These are phyloP conservation scores for Willowsia nigromaculata DNA, from an alignment of 2,888 invertebrate species.

Conservation along the genomic window DNA sequence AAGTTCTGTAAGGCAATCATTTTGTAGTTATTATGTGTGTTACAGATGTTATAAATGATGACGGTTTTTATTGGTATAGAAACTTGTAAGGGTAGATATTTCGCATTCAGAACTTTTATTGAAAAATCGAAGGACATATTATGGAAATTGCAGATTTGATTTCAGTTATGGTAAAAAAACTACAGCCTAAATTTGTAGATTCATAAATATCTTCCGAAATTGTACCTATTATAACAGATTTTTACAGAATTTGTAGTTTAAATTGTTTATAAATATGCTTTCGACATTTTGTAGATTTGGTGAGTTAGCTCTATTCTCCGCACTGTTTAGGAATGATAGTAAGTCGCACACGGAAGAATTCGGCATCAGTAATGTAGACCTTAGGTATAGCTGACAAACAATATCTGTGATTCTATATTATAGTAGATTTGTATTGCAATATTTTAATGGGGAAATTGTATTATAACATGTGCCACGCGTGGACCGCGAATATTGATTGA, in stretches of 20 bases:
- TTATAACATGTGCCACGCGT: not conserved
- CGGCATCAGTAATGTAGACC: no score
- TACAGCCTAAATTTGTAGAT: not conserved
- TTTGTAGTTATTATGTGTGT: not conserved
- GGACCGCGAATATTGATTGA: no score
- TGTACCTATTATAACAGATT: not conserved
- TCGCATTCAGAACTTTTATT: no score
- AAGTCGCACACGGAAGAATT: no score
- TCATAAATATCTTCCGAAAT: not conserved
- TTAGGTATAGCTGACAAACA: no score
- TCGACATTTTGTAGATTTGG: not conserved
- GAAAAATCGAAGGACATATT: no score
- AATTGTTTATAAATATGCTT: not conserved
- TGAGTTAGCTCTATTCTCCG: no score
- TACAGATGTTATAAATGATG: not conserved
- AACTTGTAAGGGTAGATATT: no score
- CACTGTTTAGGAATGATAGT: no score
- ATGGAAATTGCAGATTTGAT: not conserved
- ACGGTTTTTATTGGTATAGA: no score
- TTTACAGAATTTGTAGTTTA: not conserved
- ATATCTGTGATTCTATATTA: not conserved
- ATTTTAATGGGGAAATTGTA: not conserved
- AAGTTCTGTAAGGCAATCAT: not conserved
- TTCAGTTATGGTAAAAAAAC: not conserved
- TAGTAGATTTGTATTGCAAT: not conserved